Base-by-base conservation (phyloP, 2,888 invertebrate species). In the Noctua janthe region DNA sequence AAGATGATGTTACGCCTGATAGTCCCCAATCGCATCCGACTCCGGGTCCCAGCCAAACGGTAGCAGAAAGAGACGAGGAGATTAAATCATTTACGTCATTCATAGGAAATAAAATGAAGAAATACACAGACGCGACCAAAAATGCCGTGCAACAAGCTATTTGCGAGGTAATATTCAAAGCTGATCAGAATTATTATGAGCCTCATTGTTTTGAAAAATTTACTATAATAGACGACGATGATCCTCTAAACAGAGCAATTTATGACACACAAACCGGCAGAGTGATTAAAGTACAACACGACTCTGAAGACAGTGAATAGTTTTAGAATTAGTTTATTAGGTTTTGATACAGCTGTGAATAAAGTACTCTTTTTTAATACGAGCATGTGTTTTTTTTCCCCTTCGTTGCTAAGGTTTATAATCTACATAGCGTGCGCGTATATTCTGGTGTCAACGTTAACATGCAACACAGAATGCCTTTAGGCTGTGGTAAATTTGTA, bases 121-220 rank as follows among this genome's bases (percentile, higher is more conserved):
- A 91, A 79, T 94, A 94, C 77, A 84, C 90, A 1, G 88, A 91
- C 56, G 78, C 76, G 11, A 92, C 92, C 1, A 92, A 92, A 81
- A 93, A 92, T 56, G 85, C 88, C 5, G 93, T 94, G 51, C 93
- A 94, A 82, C 91, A 91, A 78, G 92, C 91, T 10, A 94, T 94
- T 77, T 94, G 93, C 81, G 91, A 94, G 10, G 88, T 94, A 66
- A 92, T 94, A 87, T 94, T 93, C 66, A 92, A 91, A 82, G 94
- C 94, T 47, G 94, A 94, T 84, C 90, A 91, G 79, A 89, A 90
- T 76, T 78, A 78, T 67, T 92, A 87, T 49, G 93, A 92, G 35
- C 88, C 86, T 17, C 81, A 84, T 64, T 69, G 76, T 35, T 89
- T 81, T 74, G 89, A 90, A 29, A 88, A 87, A 39, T 87, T 76